Evolutionary conservation across 2,113 vertebrate species (phyloP), one percentile per base, ranked within the genome.

Genomic region (Hemiscyllium ocellatum): DNA sequence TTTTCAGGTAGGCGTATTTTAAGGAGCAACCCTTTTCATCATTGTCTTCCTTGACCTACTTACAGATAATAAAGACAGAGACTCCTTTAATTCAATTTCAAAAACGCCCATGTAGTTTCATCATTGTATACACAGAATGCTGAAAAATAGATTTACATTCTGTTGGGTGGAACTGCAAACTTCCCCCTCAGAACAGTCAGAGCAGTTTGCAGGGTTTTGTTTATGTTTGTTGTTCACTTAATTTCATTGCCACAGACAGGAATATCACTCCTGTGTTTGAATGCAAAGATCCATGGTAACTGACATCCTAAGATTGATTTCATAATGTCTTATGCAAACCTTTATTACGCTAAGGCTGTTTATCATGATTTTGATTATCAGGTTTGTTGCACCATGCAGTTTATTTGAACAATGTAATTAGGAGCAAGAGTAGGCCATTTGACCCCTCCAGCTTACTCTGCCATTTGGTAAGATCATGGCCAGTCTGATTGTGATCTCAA

Each of bases 1-100:
- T 93, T 93, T 66, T 68, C 61, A 93, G 61, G 61, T 93, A 65
- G 20, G 61, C n/a, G 33, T 93, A 2, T 37, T 66, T 4, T 93
- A 93, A 93, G 65, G 37, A 93, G 33, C 89, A 93, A n/a, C 56
- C 37, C 61, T 91, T 66, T 93, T 68, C 37, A 93, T 93, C 4
- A n/a, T 93, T 93, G 33, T 68, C 89, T 93, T 93, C 61, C 33
- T n/a, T 93, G 89, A 68, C 89, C 89, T 91, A 66, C 89, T 93
- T 93, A 7, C 61, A 93, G 33, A 66, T 66, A 12, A 37, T 33
- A 68, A 37, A 65, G 42, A n/a, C 17, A 66, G 61, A 52, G n/a
- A 17, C 12, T 4, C 56, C 61, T 91, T 65, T n/a, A 65, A 91
- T 65, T 90, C 26, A 56, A 65, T 20, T 65, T 33, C 13, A 10